phyloP scores from a whole-genome alignment of 2,797 vertebrate genomes.

The Enteromius afrohamiltoni region DNA sequence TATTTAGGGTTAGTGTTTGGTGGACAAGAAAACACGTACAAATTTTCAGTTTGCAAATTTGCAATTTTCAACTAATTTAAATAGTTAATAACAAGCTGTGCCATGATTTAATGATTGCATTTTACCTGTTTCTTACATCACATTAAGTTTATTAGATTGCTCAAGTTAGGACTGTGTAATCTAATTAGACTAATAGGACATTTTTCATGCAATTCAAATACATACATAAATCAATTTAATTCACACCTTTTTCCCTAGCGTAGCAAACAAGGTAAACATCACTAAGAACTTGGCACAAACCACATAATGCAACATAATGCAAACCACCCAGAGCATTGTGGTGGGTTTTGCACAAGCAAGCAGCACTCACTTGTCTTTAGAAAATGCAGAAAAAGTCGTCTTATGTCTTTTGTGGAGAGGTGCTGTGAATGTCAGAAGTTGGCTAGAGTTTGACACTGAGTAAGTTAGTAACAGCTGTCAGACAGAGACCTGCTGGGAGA shows the following conservation, averaged over 20 bases:
- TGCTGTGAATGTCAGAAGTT: conserved; percentile 33
- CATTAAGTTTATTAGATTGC: neutral
- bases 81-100: neutral
- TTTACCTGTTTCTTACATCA: neutral
- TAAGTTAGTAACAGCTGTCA: conserved; percentile 47
- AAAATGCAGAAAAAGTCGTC: neutral
- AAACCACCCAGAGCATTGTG: conserved; percentile 6
- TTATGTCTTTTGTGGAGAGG: conserved; percentile 35
- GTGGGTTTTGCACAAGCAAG: conserved; percentile 9
- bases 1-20: neutral
- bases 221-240: neutral
- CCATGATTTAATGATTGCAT: neutral
- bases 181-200: neutral
- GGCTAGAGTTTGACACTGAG: conserved; percentile 12
- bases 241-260: neutral
- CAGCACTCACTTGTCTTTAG: neutral
- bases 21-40: neutral
- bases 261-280: neutral
- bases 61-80: no score
- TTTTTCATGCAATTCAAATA: neutral
- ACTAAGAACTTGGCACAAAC: neutral
- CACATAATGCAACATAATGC: neutral
- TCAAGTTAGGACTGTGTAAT: neutral
- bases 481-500: conserved; percentile 50
- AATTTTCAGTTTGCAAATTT: neutral